Evolutionary conservation across 1,140 invertebrate genomes (phyloP), one percentile per base, ranked within the genome.

Genomic region (Chymomyza costata): DNA sequence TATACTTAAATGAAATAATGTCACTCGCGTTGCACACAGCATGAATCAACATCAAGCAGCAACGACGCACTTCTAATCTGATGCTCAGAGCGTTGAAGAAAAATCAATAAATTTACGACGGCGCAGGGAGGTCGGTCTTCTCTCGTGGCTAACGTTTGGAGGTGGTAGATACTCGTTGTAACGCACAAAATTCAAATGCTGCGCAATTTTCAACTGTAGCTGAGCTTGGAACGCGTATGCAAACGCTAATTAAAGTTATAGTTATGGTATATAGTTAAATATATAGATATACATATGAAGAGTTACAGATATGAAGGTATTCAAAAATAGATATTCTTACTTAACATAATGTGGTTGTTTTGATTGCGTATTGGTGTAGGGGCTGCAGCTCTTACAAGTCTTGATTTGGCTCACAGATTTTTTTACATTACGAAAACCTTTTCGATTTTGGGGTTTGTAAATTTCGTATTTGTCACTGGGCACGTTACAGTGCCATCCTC

Each of bases 371-470:
- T 3, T 25, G 21, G 8, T 25, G 21, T 5, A 25, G 8, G 8
- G 21, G 21, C n/a, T 25, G 21, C 21, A 5, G 3, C 21, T 25
- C 21, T 3, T 8, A 25, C 31, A 45, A 28, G 41, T 46, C 10
- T 28, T 3, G 17, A 46, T 25, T 46, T 30, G 31, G 38, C 28
- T 31, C 6, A 30, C 21, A 32, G 56, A 35, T 38, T 39, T 30
- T 25, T 25, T 62, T 92, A 97, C 95, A 97, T 97, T 15, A 98
- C 95, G 86, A 93, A 98, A 19, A 98, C 96, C 87, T 97, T 98
- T 85, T 98, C 95, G 21, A 94, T 93, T 86, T 95, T 94, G 74
- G 94, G 94, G 84, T 95, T 92, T 32, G 91, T 90, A 87, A 93
- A 98, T 54, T 93, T 90, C 85, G 95, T 93, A 87, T 95, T 95